Evolutionary conservation across 2,113 vertebrate genomes (phyloP), one percentile per base, ranked within the genome.

Genomic region (Tenebrosternarchus preto): DNA sequence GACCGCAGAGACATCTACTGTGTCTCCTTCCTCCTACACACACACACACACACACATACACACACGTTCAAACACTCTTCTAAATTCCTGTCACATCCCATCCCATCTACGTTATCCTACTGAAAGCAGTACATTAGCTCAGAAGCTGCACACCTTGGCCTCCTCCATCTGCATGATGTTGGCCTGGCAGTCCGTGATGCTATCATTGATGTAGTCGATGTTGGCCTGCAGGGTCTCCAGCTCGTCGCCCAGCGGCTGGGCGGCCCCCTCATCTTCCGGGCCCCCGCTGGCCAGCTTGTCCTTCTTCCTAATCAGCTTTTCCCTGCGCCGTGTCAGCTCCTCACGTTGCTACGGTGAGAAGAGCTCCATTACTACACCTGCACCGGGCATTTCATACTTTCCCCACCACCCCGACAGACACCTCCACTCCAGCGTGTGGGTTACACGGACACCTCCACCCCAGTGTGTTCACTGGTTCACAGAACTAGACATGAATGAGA

Each of bases 161-260:
- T 99, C 97, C 86, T 98, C 97, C 76, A 99, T 95, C 92, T 99
- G 97, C 95, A 99, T 95, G 81, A 99, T 98, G 88, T 96, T 98
- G 87, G 97, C 97, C 89, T 99, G 97, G 86, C 97, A 98, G 90
- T 99, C 97, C 0, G 95, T 94, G 66, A 99, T 98, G 91, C 95
- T 95, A 88, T 99, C 97, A 0, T 97, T 99, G 87, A 99, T 96
- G 86, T 99, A 99, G 88, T 99, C 97, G 0, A 99, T 96, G 90
- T 99, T 99, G 88, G 97, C 97, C 0, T 85, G 81, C 87, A 98
- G 66, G 0, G 96, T 95, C 33, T 99, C 97, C 85, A 97, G 91
- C 80, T 99, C 97, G 81, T 98, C 96, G n/a, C 83, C 95, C 66
- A 98, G 91, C 20, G 92, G 92, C 25, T 89, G 90, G 71, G 94